Evolutionary conservation across 1,140 invertebrate species (phyloP).

Genomic region (Leptopilina clavipes): DNA sequence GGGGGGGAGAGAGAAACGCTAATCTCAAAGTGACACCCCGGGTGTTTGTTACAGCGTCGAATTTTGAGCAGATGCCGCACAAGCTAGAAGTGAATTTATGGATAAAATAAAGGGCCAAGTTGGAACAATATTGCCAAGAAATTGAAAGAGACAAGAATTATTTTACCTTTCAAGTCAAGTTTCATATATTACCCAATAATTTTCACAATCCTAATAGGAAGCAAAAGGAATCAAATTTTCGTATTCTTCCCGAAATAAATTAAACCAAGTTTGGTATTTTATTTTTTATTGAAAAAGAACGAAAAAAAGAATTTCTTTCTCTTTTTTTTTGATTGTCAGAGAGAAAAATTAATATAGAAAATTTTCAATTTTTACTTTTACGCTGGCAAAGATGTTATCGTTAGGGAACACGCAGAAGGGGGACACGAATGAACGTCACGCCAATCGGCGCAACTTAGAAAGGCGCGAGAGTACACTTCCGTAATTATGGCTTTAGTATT

Average conservation of each 20-base stretch:
- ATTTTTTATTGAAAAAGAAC: no score
- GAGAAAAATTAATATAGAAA: slow-evolving; percentile 13
- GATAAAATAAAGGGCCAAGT: neutral
- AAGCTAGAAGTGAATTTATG: neutral
- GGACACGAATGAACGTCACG: slow-evolving; percentile 57
- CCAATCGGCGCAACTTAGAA: slow-evolving; percentile 57
- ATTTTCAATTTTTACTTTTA: slow-evolving; percentile 51
- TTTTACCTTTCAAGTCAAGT: neutral
- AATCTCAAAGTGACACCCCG: slow-evolving; percentile 22
- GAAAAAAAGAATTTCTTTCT: no score
- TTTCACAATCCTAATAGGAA: no score
- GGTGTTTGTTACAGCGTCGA: neutral
- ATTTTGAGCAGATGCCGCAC: neutral
- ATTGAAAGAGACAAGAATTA: neutral
- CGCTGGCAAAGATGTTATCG: neutral
- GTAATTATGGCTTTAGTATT: slow-evolving; percentile 66
- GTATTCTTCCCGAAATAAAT: no score
- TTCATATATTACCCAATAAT: no score
- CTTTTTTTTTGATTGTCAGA: neutral
- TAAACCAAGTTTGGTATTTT: no score
- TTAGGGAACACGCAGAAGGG: slow-evolving; percentile 37
- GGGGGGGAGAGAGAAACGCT: no score
- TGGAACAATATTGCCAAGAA: neutral
- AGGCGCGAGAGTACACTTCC: slow-evolving; percentile 52
- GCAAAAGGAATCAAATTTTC: no score